Conservation (phyloP, 2,797 vertebrate species). For the Hippopotamyrus pictus region DNA sequence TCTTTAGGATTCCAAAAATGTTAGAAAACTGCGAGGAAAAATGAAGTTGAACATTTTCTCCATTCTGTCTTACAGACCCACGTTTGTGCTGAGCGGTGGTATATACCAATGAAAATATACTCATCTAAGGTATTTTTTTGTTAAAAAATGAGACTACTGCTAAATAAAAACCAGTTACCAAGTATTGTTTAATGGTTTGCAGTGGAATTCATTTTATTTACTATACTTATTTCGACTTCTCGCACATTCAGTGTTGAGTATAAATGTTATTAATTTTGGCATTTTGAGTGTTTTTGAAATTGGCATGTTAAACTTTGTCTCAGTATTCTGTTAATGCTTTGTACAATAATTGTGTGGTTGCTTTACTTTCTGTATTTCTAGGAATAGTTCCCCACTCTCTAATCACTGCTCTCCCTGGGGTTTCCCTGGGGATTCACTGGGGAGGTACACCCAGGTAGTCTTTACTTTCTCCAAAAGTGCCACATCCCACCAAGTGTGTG, state of each 20-base stretch:
- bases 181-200: neutral
- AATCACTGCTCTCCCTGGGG: neutral
- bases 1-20: neutral
- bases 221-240: neutral
- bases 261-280: neutral
- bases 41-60: neutral
- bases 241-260: neutral
- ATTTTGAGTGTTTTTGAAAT: neutral
- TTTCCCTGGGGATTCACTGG: neutral
- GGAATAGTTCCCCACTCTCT: neutral
- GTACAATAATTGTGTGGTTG: neutral
- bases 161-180: neutral
- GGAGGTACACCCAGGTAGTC: neutral
- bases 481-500: neutral
- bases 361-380: neutral
- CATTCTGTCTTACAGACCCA: neutral
- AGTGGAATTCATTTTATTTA: neutral
- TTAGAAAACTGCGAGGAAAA: neutral
- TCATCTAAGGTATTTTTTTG: neutral
- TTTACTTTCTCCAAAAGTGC: neutral
- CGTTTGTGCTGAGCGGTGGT: neutral
- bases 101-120: no score
- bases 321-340: neutral
- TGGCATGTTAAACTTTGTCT: neutral
- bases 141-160: neutral